Evolutionary conservation across 2,888 invertebrate species (phyloP), one percentile per base, ranked within the genome.

Genomic region (Epistrophe grossulariae): DNA sequence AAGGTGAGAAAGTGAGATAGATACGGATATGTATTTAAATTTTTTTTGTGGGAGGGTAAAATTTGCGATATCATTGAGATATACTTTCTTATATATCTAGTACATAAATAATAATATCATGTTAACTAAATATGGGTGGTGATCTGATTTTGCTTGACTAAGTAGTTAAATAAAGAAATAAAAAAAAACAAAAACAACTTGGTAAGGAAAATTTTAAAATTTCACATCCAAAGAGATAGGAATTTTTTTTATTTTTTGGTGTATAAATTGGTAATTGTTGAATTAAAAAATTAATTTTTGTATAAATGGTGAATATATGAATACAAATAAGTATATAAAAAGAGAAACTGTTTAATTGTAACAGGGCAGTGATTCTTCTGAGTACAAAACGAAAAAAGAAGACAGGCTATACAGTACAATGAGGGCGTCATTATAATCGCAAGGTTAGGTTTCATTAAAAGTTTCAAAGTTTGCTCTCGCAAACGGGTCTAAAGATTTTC

Each of bases 1-100:
- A 71, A 66, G 79, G 79, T 84, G 76, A 45, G 50, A 73, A 73
- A 24, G 13, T 73, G 45, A 60, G 38, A 38, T 62, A n/a, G 35
- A 9, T 31, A 31, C 7, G 5, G 3, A 31, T 5, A 9, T 35
- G 19, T 19, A 2, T 9, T 45, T 13, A 48, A 40, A 11, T 64
- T 15, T 38, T n/a, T n/a, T 45, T 45, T 17, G 31, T 17, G n/a
- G 13, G 11, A 28, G 48, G 31, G 17, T 50, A 5, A 35, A 52
- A 31, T 78, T 78, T 60, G 11, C 31, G 68, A 73, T 52, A 45
- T 55, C 55, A 73, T 73, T 35, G 74, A 5, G 38, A 60, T 60
- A 11, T 17, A 10, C 7, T 6, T n/a, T 35, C 6, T 5, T 59
- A 59, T 17, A n/a, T n/a, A n/a, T n/a, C n/a, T n/a, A n/a, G n/a